Conservation (phyloP, 2,888 invertebrate species). For the Odontocolon sp. region DNA sequence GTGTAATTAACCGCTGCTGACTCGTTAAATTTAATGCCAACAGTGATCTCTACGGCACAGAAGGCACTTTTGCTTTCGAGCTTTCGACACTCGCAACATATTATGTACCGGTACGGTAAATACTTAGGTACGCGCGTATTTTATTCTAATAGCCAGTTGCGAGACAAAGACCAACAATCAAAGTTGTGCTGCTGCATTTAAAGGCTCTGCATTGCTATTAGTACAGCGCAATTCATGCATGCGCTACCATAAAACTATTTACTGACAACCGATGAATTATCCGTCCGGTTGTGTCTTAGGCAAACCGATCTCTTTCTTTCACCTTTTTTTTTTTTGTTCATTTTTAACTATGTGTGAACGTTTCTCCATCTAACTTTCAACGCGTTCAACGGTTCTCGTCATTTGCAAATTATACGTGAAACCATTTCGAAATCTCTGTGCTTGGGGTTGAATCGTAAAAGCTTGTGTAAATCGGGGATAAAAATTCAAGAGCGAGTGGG, state of each 20-base stretch:
- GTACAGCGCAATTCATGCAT: constrained; percentile 3
- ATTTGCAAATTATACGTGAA: constrained; percentile 8
- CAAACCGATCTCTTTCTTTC: constrained; percentile 1
- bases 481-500: too few relatives aligned
- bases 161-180: constrained; percentile 32
- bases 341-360: neutral
- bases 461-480: too few relatives aligned
- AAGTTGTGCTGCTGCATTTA: neutral
- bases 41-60: neutral
- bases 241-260: constrained; percentile 10
- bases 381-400: neutral
- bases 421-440: constrained; percentile 1
- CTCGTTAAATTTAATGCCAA: constrained; percentile 41
- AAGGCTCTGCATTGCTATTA: neutral
- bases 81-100: constrained; percentile 24
- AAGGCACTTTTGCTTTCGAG: constrained; percentile 29
- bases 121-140: constrained; percentile 7
- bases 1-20: constrained; percentile 42
- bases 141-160: constrained; percentile 27
- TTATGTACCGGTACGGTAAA: neutral
- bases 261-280: constrained; percentile 47
- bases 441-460: neutral
- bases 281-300: neutral
- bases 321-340: neutral
- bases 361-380: neutral